Conservation (phyloP, 1,140 invertebrate species). For the Samia ricini region DNA sequence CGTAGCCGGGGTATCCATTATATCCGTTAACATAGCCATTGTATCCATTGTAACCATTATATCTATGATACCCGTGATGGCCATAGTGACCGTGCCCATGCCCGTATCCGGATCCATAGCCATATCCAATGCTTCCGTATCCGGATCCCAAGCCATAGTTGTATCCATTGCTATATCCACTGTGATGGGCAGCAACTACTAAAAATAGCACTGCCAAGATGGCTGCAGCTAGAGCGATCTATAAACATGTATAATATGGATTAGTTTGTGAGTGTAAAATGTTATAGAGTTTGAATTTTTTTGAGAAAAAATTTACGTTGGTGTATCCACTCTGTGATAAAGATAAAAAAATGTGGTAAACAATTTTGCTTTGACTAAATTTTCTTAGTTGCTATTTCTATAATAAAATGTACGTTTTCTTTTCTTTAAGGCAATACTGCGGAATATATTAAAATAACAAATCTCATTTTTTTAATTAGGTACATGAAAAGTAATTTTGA, state of each 20-base stretch:
- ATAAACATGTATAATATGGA: not conserved
- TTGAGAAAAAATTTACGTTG: too few relatives aligned
- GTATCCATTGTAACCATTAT: not conserved
- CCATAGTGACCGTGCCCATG: not conserved
- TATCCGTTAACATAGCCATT: not conserved
- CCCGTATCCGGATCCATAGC: not conserved
- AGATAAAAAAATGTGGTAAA: too few relatives aligned
- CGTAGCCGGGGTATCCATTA: not conserved
- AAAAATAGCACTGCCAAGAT: not conserved
- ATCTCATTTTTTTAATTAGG: too few relatives aligned
- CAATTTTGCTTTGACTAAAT: too few relatives aligned
- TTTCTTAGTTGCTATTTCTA: too few relatives aligned
- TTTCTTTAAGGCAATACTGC: too few relatives aligned
- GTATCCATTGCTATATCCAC: conserved; percentile 20
- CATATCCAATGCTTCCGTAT: conserved; percentile 7
- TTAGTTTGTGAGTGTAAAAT: not conserved
- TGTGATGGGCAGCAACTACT: conserved; percentile 4
- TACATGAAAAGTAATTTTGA: too few relatives aligned
- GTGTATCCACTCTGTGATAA: too few relatives aligned
- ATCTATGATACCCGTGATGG: not conserved
- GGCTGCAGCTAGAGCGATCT: not conserved
- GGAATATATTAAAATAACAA: too few relatives aligned
- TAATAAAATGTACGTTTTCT: too few relatives aligned
- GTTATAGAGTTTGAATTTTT: too few relatives aligned
- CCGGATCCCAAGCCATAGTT: conserved; percentile 2